Evolutionary conservation across 53 echinoderm and acorn worm genomes (phyloP), one percentile per base, ranked within the genome.

Genomic region (Patiria pectinifera): DNA sequence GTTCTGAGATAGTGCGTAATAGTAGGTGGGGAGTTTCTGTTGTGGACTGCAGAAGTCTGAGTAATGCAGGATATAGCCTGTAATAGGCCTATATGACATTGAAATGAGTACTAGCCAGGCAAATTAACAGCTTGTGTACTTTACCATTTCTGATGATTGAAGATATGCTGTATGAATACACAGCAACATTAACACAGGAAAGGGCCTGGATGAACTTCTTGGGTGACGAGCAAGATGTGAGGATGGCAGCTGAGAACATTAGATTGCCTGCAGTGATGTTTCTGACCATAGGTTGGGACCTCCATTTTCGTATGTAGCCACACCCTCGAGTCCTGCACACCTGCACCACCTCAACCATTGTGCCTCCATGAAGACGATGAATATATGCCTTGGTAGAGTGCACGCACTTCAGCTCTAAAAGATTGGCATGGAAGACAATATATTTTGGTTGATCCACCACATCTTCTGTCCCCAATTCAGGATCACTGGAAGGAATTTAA

Each of bases 161-260:
- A 87, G 18, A 87, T 47, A 76, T 87, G n/a, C 49, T 21, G n/a
- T 87, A 76, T 4, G 75, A 76, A 19, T 24, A 76, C 3, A 13
- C 13, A 2, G 53, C 53, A 4, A 87, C 75, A 59, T 87, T 87
- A n/a, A 87, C 74, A 9, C 26, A 59, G 13, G 47, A 8, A 11
- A 90, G 18, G 2, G 90, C 63, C 19, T 44, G 18, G 15, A 80
- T 21, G 70, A 90, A 90, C 69, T 80, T 79, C 61, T 63, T 90
- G 13, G 81, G 90, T 44, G 80, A 69, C 9, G 90, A 80, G 4
- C 90, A 81, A 18, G 90, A 90, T 80, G 81, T 63, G 13, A 90
- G 48, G 61, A 90, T 90, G 21, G 80, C 90, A 12, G 62, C 81
- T 61, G 80, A 80, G 4, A 90, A 35, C 47, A 90, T 44, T 13